Conservation (phyloP, 64 coral and sea anemone genomes). For the Trachythela sp. region DNA sequence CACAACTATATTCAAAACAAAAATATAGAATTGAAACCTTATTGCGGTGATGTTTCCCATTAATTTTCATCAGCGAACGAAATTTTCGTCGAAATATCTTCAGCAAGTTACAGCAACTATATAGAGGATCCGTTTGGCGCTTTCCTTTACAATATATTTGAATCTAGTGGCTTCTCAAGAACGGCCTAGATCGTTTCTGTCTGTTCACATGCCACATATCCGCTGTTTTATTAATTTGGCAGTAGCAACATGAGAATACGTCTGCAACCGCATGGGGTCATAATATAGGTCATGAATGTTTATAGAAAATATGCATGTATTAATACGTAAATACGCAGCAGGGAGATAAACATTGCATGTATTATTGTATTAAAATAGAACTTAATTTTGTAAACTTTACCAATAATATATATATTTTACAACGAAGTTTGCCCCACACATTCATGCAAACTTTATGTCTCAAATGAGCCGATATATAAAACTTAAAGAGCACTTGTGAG, state of each 20-base stretch:
- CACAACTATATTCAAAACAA: no score
- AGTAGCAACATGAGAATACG: neutral
- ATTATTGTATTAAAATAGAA: no score
- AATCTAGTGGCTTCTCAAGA: neutral
- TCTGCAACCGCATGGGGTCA: neutral
- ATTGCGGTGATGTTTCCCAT: neutral
- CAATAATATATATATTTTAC: no score
- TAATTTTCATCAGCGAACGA: neutral
- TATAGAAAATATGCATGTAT: neutral
- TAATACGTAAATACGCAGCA: no score
- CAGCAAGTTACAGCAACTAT: neutral
- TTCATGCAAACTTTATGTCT: no score
- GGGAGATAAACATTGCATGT: no score
- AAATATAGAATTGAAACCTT: neutral
- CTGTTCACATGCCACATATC: neutral
- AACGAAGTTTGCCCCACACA: no score
- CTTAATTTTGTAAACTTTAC: no score
- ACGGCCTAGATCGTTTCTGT: neutral
- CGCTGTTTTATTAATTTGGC: neutral
- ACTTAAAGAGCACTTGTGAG: no score
- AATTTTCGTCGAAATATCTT: neutral
- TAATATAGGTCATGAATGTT: neutral
- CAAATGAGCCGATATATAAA: no score
- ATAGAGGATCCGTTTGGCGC: neutral
- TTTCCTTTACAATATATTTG: neutral